A percentile compares a stretch with the other conserved stretches of the same genome.
Conservation (phyloP, 2,888 invertebrate genomes). For the Pocota personata region DNA sequence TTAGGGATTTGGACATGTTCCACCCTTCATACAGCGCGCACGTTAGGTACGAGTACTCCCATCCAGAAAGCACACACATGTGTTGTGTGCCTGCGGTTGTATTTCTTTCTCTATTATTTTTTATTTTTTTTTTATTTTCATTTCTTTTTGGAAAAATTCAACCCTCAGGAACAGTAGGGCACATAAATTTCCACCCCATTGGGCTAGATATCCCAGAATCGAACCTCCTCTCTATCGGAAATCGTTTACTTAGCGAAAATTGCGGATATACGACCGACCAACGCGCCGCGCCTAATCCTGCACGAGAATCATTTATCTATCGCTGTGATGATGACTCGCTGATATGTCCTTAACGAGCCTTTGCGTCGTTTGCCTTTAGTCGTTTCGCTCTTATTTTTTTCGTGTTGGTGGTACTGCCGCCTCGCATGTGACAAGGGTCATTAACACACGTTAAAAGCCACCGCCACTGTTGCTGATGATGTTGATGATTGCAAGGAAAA, state of each 20-base stretch:
- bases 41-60: too few relatives aligned
- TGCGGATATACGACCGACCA: conserved; percentile 56
- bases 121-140: too few relatives aligned
- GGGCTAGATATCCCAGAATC: conserved; percentile 55
- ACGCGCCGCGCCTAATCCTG: conserved; percentile 73
- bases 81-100: conserved; percentile 39
- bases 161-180: conserved; percentile 44
- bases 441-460: conserved; percentile 72
- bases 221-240: conserved; percentile 73
- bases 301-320: conserved; percentile 73
- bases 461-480: conserved; percentile 56
- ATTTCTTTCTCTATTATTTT: neutral
- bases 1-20: conserved; percentile 72
- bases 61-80: conserved; percentile 14
- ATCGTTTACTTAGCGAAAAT: conserved; percentile 73
- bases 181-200: conserved; percentile 73
- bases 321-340: conserved; percentile 71
- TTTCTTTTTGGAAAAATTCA: conserved; percentile 19
- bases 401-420: conserved; percentile 18
- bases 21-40: conserved; percentile 48
- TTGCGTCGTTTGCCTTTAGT: conserved; percentile 51
- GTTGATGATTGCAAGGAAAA: conserved; percentile 66
- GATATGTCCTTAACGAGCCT: conserved; percentile 73
- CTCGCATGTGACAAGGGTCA: conserved; percentile 74
- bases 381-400: conserved; percentile 14